Evolutionary conservation across 1,140 invertebrate genomes (phyloP).

Genomic region (Holotrichia oblita): DNA sequence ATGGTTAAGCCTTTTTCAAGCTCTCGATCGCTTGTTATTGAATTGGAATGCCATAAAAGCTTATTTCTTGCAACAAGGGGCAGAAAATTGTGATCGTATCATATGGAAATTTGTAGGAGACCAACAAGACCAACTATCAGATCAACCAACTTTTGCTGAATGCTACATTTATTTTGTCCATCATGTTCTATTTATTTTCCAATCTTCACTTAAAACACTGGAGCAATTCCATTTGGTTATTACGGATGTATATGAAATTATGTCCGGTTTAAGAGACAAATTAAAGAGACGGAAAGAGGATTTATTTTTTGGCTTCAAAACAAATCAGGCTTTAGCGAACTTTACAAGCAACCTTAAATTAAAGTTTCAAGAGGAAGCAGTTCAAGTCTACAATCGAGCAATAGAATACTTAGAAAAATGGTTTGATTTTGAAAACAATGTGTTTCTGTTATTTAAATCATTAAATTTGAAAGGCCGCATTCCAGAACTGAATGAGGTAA

Average conservation of each 20-base stretch:
- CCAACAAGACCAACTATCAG: constrained; percentile 32
- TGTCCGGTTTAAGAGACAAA: constrained; percentile 38
- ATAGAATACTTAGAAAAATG: constrained; percentile 37
- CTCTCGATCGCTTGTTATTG: constrained; percentile 23
- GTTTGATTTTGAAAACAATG: constrained; percentile 39
- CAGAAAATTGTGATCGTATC: constrained; percentile 21
- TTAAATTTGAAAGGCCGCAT: constrained; percentile 37
- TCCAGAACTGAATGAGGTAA: constrained; percentile 36
- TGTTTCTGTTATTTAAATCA: constrained; percentile 33
- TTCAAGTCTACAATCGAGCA: constrained; percentile 36
- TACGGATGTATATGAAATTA: constrained; percentile 36
- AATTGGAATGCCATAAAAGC: constrained; percentile 33
- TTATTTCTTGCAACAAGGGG: constrained; percentile 35
- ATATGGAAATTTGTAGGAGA: constrained; percentile 37
- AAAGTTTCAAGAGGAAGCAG: constrained; percentile 15
- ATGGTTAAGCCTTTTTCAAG: constrained; percentile 31
- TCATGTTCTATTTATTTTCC: constrained; percentile 32
- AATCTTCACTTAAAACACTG: constrained; percentile 35
- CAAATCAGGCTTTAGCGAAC: constrained; percentile 15
- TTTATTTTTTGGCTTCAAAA: constrained; percentile 38
- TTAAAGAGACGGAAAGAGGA: constrained; percentile 18
- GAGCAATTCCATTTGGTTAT: constrained; percentile 35
- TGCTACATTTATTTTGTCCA: constrained; percentile 36
- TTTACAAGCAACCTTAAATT: constrained; percentile 20
- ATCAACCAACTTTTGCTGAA: constrained; percentile 39